Evolutionary conservation across 2,797 vertebrate genomes (phyloP).

Genomic region (Centropyge bicolor): DNA sequence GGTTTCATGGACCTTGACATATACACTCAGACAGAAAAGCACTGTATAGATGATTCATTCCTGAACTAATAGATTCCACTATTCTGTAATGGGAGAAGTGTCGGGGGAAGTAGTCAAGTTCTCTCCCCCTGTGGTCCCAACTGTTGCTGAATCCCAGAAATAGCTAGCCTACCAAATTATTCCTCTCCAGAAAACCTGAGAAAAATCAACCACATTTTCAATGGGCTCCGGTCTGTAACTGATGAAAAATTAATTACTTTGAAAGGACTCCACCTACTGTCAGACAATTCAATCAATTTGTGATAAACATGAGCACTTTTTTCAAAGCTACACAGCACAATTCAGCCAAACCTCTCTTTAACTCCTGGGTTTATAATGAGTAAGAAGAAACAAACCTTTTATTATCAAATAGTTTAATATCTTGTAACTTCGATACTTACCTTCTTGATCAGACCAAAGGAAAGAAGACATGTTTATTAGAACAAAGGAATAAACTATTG

Average conservation of each 20-base stretch:
- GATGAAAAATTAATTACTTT: background rate
- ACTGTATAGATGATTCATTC: background rate
- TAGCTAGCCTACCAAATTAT: background rate
- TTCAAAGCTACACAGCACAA: background rate
- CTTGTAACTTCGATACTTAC: background rate
- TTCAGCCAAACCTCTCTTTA: background rate
- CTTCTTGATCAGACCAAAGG: background rate
- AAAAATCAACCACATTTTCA: background rate
- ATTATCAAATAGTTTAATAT: too few relatives aligned
- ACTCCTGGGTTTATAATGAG: background rate
- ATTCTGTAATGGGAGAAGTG: background rate
- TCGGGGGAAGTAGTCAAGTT: background rate
- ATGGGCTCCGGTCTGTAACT: background rate
- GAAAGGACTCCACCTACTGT: background rate
- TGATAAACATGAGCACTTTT: background rate
- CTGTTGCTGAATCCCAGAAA: background rate
- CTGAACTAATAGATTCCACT: too few relatives aligned
- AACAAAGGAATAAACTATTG: background rate
- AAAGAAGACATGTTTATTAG: background rate
- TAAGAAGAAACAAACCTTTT: slow-evolving; percentile 2
- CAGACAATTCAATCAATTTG: background rate
- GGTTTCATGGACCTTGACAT: background rate
- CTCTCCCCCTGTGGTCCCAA: background rate
- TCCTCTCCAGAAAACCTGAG: background rate
- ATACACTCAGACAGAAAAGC: background rate